Percentiles rank a stretch among this genome's conserved stretches.
Evolutionary conservation across 2,888 invertebrate genomes (phyloP).

Genomic region (Sepioteuthis lessoniana): DNA sequence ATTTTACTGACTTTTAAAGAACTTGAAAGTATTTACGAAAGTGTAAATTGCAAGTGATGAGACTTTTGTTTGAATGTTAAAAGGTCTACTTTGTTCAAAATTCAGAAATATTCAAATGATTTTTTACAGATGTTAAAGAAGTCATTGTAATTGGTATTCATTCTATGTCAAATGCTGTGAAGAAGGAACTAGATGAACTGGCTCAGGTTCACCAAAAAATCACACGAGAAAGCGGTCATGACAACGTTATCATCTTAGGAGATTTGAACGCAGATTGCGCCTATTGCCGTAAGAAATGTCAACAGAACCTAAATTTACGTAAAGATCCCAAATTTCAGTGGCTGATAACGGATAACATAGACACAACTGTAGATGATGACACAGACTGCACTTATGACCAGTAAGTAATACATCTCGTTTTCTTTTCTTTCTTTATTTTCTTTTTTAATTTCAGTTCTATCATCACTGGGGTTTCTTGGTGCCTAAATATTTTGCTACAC

Average conservation of each 20-base stretch:
- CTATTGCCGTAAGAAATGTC: conserved; percentile 63
- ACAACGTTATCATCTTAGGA: conserved; percentile 69
- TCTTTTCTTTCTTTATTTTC: not conserved
- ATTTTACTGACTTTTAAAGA: too few species aligned
- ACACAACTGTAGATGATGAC: conserved; percentile 66
- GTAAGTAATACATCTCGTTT: conserved; percentile 58
- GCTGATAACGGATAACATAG: conserved; percentile 67
- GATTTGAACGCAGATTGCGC: conserved; percentile 73
- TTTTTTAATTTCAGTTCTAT: not conserved
- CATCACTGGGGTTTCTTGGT: not conserved
- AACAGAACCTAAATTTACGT: conserved; percentile 58
- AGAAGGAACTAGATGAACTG: conserved; percentile 63
- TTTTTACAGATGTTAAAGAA: conserved; percentile 59
- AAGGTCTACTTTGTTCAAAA: not conserved
- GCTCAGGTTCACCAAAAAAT: conserved; percentile 59
- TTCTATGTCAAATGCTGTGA: conserved; percentile 59
- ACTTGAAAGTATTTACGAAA: too few species aligned
- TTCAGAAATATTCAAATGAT: not conserved
- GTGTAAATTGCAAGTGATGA: not conserved
- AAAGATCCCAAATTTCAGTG: conserved; percentile 66
- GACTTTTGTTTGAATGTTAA: not conserved
- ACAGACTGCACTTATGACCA: conserved; percentile 72
- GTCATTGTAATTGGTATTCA: conserved; percentile 68
- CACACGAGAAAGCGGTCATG: not conserved
- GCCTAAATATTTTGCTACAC: too few species aligned